phyloP scores from a whole-genome alignment of 2,797 vertebrate genomes.

The Hyperoplus immaculatus region DNA sequence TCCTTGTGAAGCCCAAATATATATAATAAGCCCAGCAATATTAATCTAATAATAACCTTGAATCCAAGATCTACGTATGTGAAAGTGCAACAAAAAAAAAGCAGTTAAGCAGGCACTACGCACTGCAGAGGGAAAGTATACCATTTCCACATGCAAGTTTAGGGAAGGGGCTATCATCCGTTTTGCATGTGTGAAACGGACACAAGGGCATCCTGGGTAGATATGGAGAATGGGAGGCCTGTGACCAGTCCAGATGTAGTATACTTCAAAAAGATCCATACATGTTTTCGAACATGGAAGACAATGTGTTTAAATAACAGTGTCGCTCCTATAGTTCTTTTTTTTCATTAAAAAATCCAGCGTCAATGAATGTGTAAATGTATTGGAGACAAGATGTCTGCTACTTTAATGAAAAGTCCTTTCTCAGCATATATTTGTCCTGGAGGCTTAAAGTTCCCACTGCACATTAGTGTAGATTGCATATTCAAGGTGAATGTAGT shows the following conservation, averaged over 20 bases:
- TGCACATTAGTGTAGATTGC: neutral
- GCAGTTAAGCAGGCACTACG: neutral
- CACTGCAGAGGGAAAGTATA: neutral
- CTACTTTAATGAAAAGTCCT: neutral
- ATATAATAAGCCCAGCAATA: neutral
- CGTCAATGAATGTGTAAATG: constrained; percentile 7
- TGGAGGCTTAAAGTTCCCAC: neutral
- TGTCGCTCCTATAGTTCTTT: neutral
- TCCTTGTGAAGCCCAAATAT: neutral
- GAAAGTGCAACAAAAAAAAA: neutral
- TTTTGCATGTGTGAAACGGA: neutral
- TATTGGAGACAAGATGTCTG: neutral
- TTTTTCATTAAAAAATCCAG: neutral
- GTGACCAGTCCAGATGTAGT: too few relatives aligned
- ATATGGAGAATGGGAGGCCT: neutral
- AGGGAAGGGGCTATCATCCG: neutral
- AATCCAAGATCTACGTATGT: neutral
- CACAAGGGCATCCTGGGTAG: too few relatives aligned
- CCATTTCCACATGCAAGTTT: neutral
- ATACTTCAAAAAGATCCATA: neutral
- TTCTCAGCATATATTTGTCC: neutral
- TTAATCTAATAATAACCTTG: neutral
- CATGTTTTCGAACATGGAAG: neutral
- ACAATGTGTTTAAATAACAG: neutral
- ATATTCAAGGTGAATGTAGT: neutral